Base-by-base conservation (phyloP, 2,888 invertebrate species). In the Xylocampa areola region DNA sequence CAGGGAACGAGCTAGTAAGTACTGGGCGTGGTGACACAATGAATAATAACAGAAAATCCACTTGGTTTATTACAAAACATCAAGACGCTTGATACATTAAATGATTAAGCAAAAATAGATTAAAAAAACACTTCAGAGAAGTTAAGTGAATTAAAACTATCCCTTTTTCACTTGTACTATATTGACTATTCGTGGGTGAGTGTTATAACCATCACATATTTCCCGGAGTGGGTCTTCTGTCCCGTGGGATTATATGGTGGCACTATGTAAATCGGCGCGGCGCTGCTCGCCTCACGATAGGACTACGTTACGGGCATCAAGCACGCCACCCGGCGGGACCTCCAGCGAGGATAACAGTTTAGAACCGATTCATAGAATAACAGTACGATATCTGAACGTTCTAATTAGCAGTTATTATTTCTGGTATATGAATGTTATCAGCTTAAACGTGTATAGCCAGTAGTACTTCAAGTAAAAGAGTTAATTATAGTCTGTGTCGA, bases 281-380 rank as follows among this genome's bases (percentile, higher is more conserved):
- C 30, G 25, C 11, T 6, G 33, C 33, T 17, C 14, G 37, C 30
- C 8, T n/a, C 16, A 8, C 36, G 41, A 17, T 3, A 6, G 17
- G 2, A 35, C 27, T 32, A 13, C 47, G 32, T 43, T 13, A 39
- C 25, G 48, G 39, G 43, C 33, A 7, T 1, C 8, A 13, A 1
- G 27, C 44, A 62, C 21, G 49, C 48, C 35, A 64, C 19, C 16
- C 2, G 8, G n/a, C n/a, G n/a, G n/a, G 7, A 37, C 16, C 10
- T 4, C 4, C 10, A n/a, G 6, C 6, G 25, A 36, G 19, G 11
- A 14, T 16, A 11, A 17, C 14, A 8, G 11, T 27, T 35, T 11
- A 13, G 25, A 36, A 44, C 13, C 11, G 23, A 19, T 45, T 30
- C 40, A 8, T 8, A 13, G 30, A 44, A 40, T 27, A 32, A 2